These are phyloP conservation scores for Melieria omissa DNA, from an alignment of 2,888 invertebrate species.

Conservation along the genomic window DNA sequence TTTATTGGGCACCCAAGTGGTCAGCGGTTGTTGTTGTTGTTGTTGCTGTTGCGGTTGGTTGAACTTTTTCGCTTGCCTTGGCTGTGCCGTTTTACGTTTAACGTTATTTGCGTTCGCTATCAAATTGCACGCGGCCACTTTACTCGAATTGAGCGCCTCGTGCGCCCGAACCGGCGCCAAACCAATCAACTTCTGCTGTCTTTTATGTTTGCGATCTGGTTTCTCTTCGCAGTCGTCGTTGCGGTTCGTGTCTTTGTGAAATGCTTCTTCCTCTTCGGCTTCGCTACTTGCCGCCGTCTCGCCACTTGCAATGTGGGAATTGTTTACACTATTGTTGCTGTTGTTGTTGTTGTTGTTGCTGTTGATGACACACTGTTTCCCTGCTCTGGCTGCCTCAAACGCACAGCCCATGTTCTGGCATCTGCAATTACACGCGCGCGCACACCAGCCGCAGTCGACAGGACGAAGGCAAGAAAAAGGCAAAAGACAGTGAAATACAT, in stretches of 20 bases:
- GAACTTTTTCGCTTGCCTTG: not conserved
- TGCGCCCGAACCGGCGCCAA: not conserved
- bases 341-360: constrained; percentile 30
- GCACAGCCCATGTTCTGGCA: constrained; percentile 92
- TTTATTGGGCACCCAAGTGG: constrained; percentile 24
- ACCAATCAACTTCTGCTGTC: not conserved
- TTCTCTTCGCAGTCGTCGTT: constrained; percentile 3
- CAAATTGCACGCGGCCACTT: no score
- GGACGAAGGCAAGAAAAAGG: no score
- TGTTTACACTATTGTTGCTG: constrained; percentile 24
- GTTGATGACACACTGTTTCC: constrained; percentile 36
- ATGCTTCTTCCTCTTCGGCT: not conserved
- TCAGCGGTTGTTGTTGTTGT: constrained; percentile 41
- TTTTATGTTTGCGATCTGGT: not conserved
- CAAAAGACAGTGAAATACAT: no score
- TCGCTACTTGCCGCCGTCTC: not conserved
- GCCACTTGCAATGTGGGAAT: not conserved
- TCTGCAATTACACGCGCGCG: constrained; percentile 72
- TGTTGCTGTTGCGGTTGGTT: constrained; percentile 43
- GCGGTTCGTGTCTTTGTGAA: not conserved
- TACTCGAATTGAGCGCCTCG: no score
- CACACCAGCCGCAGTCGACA: not conserved
- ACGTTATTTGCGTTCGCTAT: no score
- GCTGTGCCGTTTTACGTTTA: not conserved
- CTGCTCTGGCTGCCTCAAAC: constrained; percentile 72